A percentile compares a stretch with the other conserved stretches of the same genome.
Conservation (phyloP, 2,113 vertebrate genomes). For the Pelecanoides urinatrix region DNA sequence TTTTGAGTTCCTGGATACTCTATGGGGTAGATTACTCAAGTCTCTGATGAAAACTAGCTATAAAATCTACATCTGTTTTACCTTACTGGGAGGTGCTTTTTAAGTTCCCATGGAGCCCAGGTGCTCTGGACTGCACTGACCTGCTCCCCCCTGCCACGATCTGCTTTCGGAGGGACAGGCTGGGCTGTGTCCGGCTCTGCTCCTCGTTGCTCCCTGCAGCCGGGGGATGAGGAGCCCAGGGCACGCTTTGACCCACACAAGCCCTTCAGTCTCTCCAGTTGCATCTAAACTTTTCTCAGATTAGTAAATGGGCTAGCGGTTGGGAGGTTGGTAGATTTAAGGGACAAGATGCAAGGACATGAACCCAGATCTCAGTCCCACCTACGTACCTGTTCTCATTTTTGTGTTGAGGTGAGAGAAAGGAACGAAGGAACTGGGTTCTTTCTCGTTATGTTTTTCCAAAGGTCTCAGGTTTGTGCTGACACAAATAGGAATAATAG, state of each 20-base stretch:
- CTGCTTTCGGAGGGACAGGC: neutral
- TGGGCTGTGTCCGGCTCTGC: neutral
- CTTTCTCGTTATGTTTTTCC: neutral
- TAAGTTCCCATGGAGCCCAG: neutral
- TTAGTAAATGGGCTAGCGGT: neutral
- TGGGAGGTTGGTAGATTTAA: fast-evolving
- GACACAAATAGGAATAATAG: neutral
- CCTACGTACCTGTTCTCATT: neutral
- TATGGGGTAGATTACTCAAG: neutral
- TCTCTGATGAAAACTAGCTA: neutral
- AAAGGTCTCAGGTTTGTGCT: neutral
- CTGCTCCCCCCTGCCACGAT: neutral
- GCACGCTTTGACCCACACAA: neutral
- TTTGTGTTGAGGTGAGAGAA: neutral
- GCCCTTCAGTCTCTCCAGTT: neutral
- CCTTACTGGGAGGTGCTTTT: neutral
- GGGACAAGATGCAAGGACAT: neutral
- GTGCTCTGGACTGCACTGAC: neutral
- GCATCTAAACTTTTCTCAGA: neutral
- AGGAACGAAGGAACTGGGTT: neutral
- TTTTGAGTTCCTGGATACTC: neutral
- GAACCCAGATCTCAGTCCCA: neutral
- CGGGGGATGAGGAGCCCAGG: neutral
- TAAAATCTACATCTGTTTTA: neutral
- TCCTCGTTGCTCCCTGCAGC: neutral